phyloP scores from a whole-genome alignment of 2,113 vertebrate genomes.

The Mastomys coucha region DNA sequence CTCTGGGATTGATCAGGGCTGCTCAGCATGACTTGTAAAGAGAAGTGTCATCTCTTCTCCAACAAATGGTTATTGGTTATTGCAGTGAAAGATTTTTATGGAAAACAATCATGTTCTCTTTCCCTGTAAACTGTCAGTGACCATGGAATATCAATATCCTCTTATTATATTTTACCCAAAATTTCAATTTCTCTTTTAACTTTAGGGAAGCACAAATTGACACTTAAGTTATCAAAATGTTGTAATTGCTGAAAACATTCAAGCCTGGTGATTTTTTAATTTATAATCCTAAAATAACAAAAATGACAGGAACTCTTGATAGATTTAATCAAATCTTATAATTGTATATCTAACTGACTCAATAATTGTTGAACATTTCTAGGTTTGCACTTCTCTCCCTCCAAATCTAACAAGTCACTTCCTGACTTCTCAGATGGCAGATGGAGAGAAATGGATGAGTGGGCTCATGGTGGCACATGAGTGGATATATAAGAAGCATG shows the following conservation, averaged over 20 bases:
- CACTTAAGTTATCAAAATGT: conserved; percentile 38
- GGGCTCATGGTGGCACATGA: neutral
- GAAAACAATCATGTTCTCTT: conserved; percentile 32
- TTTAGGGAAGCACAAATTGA: conserved; percentile 39
- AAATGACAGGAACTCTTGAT: conserved; percentile 1
- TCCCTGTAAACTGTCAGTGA: conserved; percentile 30
- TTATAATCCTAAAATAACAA: conserved; percentile 72
- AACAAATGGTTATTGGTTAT: conserved; percentile 49
- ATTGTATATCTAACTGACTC: neutral
- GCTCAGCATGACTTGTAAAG: conserved; percentile 81
- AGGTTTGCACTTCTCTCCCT: neutral
- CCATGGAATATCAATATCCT: conserved; percentile 17
- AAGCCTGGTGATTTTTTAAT: conserved; percentile 68
- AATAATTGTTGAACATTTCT: neutral
- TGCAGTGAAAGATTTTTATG: conserved; percentile 35
- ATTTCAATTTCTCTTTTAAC: conserved; percentile 65
- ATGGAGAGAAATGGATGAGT: neutral
- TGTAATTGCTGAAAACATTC: conserved; percentile 63
- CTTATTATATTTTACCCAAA: conserved; percentile 64
- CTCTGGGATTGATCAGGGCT: conserved; percentile 83
- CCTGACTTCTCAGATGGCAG: neutral
- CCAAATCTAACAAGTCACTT: neutral
- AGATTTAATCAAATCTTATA: neutral
- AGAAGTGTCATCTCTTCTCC: conserved; percentile 47
- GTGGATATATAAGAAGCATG: fast-evolving